Percentiles rank a stretch among this genome's conserved stretches.
phyloP scores from a whole-genome alignment of 1,140 invertebrate genomes.

The Diabrotica virgifera region DNA sequence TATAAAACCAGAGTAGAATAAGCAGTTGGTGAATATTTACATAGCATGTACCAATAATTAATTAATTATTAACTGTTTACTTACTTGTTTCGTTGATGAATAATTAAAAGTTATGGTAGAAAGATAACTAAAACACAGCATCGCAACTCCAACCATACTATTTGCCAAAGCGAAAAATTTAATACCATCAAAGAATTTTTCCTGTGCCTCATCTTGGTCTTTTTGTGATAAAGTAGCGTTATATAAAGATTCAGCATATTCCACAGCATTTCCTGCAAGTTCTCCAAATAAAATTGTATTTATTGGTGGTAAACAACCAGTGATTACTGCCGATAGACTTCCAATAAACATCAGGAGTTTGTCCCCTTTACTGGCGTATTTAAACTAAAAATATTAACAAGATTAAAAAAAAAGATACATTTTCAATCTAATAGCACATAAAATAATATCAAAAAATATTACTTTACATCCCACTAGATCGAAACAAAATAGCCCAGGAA shows the following conservation, averaged over 20 bases:
- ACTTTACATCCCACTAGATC: no score
- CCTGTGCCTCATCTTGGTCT: conserved; percentile 3
- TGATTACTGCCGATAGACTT: conserved; percentile 55
- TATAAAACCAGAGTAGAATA: no score
- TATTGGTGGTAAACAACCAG: conserved; percentile 61
- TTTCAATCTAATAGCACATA: no score
- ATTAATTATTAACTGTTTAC: not conserved
- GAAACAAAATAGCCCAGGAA: no score
- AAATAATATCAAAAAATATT: no score
- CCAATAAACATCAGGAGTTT: conserved; percentile 60
- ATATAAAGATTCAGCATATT: conserved; percentile 30
- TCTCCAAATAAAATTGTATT: conserved; percentile 68
- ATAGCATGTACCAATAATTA: no score
- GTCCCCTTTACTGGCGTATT: conserved; percentile 58
- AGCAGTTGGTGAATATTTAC: no score
- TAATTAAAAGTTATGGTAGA: conserved; percentile 66
- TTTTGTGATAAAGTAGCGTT: conserved; percentile 3
- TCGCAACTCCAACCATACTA: conserved; percentile 55
- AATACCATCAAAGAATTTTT: conserved; percentile 48
- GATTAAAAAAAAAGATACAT: no score
- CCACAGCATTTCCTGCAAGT: conserved; percentile 55
- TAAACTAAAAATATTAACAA: conserved; percentile 53
- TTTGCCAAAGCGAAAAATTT: conserved; percentile 58
- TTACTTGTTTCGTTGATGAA: conserved; percentile 63
- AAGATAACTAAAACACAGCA: conserved; percentile 60